Conservation (phyloP, 2,113 vertebrate species). For the Rostratula benghalensis region DNA sequence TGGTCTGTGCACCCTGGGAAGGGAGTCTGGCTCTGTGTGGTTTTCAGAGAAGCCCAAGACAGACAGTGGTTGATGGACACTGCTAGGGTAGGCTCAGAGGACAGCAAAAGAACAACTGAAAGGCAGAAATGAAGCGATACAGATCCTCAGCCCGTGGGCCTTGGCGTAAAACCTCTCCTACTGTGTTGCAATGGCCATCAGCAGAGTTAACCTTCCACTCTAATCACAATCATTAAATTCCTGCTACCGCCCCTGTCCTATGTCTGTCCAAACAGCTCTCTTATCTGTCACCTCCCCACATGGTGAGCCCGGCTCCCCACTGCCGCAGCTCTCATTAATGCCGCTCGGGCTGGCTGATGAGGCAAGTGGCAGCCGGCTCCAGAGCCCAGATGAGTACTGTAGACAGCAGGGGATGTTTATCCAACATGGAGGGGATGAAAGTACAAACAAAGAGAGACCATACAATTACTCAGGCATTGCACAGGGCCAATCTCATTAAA, state of each 20-base stretch:
- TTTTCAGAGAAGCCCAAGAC: not conserved
- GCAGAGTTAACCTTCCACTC: not conserved
- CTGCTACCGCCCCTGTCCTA: constrained; percentile 2
- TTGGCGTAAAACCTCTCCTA: not conserved
- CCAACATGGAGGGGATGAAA: constrained; percentile 47
- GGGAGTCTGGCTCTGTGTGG: rapidly evolving
- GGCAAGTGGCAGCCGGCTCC: constrained; percentile 18
- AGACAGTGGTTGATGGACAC: not conserved
- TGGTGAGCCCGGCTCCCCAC: not conserved
- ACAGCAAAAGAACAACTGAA: not conserved
- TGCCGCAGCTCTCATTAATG: constrained; percentile 39
- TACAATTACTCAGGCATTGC: constrained; percentile 36
- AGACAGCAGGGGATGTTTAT: constrained; percentile 66
- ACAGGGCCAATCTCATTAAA: constrained; percentile 52
- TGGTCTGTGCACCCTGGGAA: rapidly evolving
- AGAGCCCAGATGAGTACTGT: constrained; percentile 44
- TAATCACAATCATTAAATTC: constrained; percentile 60
- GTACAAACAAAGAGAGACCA: constrained; percentile 49
- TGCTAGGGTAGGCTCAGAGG: not conserved
- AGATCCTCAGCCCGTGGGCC: not conserved
- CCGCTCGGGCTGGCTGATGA: constrained; percentile 56
- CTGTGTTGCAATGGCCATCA: not conserved
- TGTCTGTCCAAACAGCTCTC: constrained; percentile 45
- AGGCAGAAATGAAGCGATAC: not conserved
- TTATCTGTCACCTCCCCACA: constrained; percentile 53